Conservation (phyloP, 1,140 invertebrate genomes). For the Campoletis sonorensis region DNA sequence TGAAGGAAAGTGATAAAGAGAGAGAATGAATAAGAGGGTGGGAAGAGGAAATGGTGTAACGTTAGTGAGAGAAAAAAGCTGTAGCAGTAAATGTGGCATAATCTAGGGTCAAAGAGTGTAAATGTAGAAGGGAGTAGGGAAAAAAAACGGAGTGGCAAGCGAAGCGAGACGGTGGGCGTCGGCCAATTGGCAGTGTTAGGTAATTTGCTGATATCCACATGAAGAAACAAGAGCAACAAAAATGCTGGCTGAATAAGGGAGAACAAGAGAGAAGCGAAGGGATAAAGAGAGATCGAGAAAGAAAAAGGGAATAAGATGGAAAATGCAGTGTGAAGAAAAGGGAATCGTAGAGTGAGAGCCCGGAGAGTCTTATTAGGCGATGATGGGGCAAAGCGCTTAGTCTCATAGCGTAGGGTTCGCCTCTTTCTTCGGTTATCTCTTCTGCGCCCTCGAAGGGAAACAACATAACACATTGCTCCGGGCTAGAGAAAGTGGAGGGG, state of each 20-base stretch:
- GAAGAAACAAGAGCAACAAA: background rate
- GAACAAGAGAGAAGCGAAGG: background rate
- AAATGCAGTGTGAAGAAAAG: slow-evolving; percentile 36
- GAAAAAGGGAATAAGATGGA: background rate
- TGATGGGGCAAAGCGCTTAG: slow-evolving; percentile 46
- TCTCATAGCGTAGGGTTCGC: background rate
- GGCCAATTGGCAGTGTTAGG: slow-evolving; percentile 14
- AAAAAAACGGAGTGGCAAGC: slow-evolving; percentile 17
- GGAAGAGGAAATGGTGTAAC: background rate
- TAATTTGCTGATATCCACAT: slow-evolving; percentile 13
- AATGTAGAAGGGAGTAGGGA: background rate
- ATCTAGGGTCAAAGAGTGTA: slow-evolving; percentile 1
- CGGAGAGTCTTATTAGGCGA: slow-evolving; percentile 53
- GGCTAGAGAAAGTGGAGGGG: slow-evolving; percentile 45
- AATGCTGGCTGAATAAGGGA: background rate
- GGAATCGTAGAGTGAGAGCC: slow-evolving; percentile 6
- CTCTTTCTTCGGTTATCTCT: background rate
- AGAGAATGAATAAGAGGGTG: background rate
- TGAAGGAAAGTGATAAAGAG: slow-evolving; percentile 7
- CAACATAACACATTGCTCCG: slow-evolving; percentile 49
- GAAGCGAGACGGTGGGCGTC: slow-evolving; percentile 11
- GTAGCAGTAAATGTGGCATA: slow-evolving; percentile 19
- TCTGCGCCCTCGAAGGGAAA: slow-evolving; percentile 33
- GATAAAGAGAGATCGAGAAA: background rate
- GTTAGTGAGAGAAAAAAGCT: slow-evolving; percentile 4